These are phyloP conservation scores for Umimayanthus chanpuru DNA, from an alignment of 92 coral and sea anemone genomes.

Conservation along the genomic window DNA sequence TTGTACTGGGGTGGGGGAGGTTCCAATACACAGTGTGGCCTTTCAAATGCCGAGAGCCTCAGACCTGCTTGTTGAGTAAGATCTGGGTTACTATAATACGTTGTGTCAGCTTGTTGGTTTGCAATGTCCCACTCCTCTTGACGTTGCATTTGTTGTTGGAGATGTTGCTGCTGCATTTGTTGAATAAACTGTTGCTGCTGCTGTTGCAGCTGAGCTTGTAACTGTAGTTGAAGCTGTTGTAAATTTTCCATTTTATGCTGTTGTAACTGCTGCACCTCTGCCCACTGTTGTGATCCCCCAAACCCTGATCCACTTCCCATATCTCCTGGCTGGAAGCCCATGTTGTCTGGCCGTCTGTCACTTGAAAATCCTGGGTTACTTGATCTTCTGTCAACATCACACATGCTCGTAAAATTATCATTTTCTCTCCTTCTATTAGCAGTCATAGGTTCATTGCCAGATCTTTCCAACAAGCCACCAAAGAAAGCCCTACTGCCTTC, in stretches of 20 bases:
- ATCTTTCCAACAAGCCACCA: conserved; percentile 44
- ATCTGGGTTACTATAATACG: conserved; percentile 28
- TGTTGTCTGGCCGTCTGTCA: conserved; percentile 9
- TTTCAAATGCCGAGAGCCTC: conserved; percentile 48
- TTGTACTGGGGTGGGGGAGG: conserved; percentile 67
- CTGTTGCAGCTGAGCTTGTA: conserved; percentile 43
- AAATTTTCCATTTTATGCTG: conserved; percentile 14
- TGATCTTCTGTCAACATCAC: conserved; percentile 16
- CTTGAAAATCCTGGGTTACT: neutral
- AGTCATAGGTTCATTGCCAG: neutral
- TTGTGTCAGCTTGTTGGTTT: neutral
- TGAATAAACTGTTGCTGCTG: conserved; percentile 37
- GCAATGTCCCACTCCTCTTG: conserved; percentile 37
- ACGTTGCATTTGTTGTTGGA: conserved; percentile 32
- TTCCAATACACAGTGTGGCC: conserved; percentile 65
- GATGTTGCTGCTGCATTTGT: conserved; percentile 37
- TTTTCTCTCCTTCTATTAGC: conserved; percentile 14
- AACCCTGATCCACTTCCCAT: neutral
- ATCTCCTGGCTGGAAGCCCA: neutral
- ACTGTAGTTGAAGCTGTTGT: conserved; percentile 33
- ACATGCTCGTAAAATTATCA: neutral
- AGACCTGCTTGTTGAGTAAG: conserved; percentile 23
- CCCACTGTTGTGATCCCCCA: neutral
- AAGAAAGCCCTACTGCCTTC: conserved; percentile 13
- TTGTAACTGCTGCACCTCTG: conserved; percentile 19